Percentiles rank a stretch among this genome's conserved stretches.
Conservation (phyloP, 2,113 vertebrate genomes). For the Epinephelus moara region DNA sequence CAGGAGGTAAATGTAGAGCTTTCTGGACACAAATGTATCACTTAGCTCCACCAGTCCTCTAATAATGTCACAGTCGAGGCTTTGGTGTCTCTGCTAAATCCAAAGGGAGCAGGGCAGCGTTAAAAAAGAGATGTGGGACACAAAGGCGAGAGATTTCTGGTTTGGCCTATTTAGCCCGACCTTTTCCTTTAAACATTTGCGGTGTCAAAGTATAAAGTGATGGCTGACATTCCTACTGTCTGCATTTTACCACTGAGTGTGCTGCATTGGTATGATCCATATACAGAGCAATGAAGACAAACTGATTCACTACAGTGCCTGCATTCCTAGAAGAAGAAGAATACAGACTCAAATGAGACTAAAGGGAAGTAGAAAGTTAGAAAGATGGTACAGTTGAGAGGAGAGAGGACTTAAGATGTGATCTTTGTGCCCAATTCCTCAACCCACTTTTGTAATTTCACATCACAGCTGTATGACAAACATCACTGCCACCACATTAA, state of each 20-base stretch:
- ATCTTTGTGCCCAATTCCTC: neutral
- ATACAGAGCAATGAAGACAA: conserved; percentile 6
- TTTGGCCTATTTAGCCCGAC: conserved; percentile 49
- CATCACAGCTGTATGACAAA: conserved; percentile 11
- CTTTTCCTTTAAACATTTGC: conserved; percentile 25
- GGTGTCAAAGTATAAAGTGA: conserved; percentile 15
- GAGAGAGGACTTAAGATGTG: neutral
- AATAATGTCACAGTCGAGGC: conserved; percentile 14
- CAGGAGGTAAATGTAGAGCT: conserved; percentile 1
- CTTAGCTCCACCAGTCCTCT: conserved; percentile 27
- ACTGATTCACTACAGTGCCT: neutral
- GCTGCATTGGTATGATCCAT: neutral
- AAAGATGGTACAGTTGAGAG: neutral
- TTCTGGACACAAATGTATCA: conserved; percentile 19
- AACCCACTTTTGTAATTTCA: conserved; percentile 12
- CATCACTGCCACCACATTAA: conserved; percentile 6
- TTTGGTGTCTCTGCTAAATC: conserved; percentile 48
- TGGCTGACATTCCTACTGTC: neutral
- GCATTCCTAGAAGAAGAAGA: neutral
- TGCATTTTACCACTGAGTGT: neutral
- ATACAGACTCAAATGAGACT: neutral
- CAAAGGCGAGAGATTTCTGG: conserved; percentile 22
- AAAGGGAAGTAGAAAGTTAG: neutral
- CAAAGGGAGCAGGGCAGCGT: conserved; percentile 28
- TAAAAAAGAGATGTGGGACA: conserved; percentile 58